These are phyloP conservation scores for Anabacerthia variegaticeps DNA, from an alignment of 2,797 vertebrate species.

Conservation along the genomic window DNA sequence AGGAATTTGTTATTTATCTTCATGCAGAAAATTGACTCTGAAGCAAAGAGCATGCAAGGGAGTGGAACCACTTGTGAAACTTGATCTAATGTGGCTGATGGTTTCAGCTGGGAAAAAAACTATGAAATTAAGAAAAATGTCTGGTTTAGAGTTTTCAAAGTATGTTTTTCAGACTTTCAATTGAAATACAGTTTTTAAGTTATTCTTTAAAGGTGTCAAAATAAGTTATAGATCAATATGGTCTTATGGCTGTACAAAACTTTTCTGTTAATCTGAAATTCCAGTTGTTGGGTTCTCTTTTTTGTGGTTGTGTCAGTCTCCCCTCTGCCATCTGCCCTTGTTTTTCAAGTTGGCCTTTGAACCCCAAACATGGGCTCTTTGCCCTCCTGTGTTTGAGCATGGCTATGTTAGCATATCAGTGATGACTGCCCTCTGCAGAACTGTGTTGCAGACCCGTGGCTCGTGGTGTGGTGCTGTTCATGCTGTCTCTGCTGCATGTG, in stretches of 20 bases:
- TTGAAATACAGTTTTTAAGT: background rate
- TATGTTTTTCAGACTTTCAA: background rate
- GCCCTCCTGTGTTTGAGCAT: background rate
- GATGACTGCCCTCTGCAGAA: no score
- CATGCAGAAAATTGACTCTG: background rate
- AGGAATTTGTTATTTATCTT: background rate
- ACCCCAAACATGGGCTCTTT: background rate
- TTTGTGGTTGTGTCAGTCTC: background rate
- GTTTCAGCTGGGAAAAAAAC: background rate
- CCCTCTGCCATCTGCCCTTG: accelerated
- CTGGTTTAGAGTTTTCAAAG: background rate
- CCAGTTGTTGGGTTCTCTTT: background rate
- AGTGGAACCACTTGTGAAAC: background rate
- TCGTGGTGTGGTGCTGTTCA: background rate
- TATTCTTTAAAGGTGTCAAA: background rate
- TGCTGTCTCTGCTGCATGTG: background rate
- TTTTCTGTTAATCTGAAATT: background rate
- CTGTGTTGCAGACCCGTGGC: background rate
- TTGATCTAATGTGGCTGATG: background rate
- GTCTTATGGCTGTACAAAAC: background rate
- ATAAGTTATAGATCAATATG: background rate
- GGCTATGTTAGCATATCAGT: background rate
- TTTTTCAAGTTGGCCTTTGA: background rate
- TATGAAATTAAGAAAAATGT: background rate
- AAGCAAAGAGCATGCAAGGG: background rate